Conservation (phyloP, 2,113 vertebrate species). For the Pelodiscus sinensis region DNA sequence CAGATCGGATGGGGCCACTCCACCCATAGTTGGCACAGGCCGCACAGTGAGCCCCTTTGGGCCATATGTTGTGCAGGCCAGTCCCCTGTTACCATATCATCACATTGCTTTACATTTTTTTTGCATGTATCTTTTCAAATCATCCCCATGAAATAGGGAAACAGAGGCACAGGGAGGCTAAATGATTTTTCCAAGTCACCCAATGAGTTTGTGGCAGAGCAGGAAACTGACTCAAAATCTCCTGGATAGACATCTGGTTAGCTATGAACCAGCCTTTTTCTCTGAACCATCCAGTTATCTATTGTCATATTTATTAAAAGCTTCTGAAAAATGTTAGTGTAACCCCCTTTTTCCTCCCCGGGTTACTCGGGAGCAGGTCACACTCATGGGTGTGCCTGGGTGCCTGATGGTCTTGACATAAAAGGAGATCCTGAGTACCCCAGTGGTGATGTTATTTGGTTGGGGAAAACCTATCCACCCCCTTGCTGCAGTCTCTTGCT, state of each 20-base stretch:
- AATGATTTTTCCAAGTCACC: not conserved
- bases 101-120: not conserved
- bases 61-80: too few relatives aligned
- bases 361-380: too few relatives aligned
- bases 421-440: too few relatives aligned
- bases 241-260: not conserved
- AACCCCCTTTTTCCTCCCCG: too few relatives aligned
- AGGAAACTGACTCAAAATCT: not conserved
- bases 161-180: not conserved
- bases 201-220: not conserved
- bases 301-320: not conserved
- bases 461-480: too few relatives aligned
- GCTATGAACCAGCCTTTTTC: rapidly evolving
- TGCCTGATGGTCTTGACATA: too few relatives aligned
- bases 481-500: too few relatives aligned
- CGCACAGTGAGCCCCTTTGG: too few relatives aligned
- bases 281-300: not conserved
- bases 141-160: not conserved
- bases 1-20: too few relatives aligned
- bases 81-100: not conserved
- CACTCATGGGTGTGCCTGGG: too few relatives aligned
- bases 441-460: too few relatives aligned
- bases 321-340: not conserved
- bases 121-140: not conserved
- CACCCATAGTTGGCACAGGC: too few relatives aligned